Evolutionary conservation across 2,797 vertebrate genomes (phyloP).

Genomic region (Poecilia wingei): DNA sequence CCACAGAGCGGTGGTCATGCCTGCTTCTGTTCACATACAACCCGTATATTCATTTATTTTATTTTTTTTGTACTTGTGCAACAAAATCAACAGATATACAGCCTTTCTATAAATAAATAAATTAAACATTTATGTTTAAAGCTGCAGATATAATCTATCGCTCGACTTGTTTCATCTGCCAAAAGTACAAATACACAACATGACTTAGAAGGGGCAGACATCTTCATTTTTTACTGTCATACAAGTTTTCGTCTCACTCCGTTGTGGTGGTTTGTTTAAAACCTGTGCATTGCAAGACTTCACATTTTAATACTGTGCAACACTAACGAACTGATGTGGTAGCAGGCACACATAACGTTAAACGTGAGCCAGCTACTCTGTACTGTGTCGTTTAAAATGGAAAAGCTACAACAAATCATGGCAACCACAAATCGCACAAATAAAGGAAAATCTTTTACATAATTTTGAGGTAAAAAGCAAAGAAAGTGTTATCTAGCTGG

Average conservation of each 20-base stretch:
- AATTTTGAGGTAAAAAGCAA: constrained; percentile 4
- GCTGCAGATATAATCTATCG: constrained; percentile 17
- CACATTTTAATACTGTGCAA: constrained; percentile 38
- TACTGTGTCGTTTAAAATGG: constrained; percentile 5
- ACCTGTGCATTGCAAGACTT: constrained; percentile 34
- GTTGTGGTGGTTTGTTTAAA: constrained; percentile 24
- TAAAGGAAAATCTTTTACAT: constrained; percentile 13
- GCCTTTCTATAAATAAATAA: constrained; percentile 20
- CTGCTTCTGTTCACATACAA: constrained; percentile 38
- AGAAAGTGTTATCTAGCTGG: constrained; percentile 32
- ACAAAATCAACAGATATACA: constrained; percentile 29
- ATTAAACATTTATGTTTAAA: constrained; percentile 16
- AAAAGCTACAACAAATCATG: constrained; percentile 43
- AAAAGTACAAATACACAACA: constrained; percentile 19
- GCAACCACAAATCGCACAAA: constrained; percentile 47
- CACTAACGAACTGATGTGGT: constrained; percentile 16
- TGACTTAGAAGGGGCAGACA: not conserved
- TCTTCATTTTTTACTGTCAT: constrained; percentile 13
- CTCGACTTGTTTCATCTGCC: constrained; percentile 29
- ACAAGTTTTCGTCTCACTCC: constrained; percentile 7
- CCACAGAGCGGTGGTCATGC: constrained; percentile 43
- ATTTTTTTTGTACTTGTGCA: constrained; percentile 24
- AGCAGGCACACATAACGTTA: constrained; percentile 18
- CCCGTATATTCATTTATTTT: constrained; percentile 8
- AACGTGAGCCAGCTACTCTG: constrained; percentile 13